Evolutionary conservation across 2,888 invertebrate genomes (phyloP).

Genomic region (Nudaria mundana): DNA sequence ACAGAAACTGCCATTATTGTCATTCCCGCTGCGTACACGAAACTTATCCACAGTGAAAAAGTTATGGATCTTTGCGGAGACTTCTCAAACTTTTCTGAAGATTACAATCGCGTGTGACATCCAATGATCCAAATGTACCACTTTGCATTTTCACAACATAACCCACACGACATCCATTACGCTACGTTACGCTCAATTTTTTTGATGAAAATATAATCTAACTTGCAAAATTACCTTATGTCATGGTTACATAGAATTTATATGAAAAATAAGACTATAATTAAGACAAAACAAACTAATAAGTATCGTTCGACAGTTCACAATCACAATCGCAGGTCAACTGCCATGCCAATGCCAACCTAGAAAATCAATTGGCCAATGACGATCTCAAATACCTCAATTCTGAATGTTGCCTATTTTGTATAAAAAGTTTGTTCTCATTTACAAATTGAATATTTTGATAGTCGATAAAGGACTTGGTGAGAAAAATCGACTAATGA

Average conservation of each 20-base stretch:
- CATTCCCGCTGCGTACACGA: conserved; percentile 82
- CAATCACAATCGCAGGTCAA: conserved; percentile 44
- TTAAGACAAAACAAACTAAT: conserved; percentile 67
- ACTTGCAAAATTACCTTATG: conserved; percentile 43
- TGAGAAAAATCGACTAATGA: no score
- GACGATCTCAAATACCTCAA: conserved; percentile 12
- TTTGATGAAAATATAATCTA: conserved; percentile 31
- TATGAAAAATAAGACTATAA: conserved; percentile 47
- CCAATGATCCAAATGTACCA: conserved; percentile 56
- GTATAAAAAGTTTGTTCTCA: conserved; percentile 1
- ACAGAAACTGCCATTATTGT: conserved; percentile 93
- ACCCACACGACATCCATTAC: conserved; percentile 40
- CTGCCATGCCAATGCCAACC: conserved; percentile 23
- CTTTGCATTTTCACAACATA: conserved; percentile 60
- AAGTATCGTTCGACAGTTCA: conserved; percentile 56
- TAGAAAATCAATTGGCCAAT: conserved; percentile 35
- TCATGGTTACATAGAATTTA: conserved; percentile 55
- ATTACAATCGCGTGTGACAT: conserved; percentile 62
- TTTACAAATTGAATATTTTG: neutral
- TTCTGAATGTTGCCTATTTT: conserved; percentile 14
- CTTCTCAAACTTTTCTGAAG: conserved; percentile 51
- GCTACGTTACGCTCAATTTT: conserved; percentile 37
- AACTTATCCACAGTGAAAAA: conserved; percentile 61
- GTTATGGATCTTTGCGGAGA: conserved; percentile 45
- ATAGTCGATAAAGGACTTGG: no score